Percentiles rank a stretch among this genome's conserved stretches.
Evolutionary conservation across 1,140 invertebrate genomes (phyloP).

Genomic region (Drosophila sp.): DNA sequence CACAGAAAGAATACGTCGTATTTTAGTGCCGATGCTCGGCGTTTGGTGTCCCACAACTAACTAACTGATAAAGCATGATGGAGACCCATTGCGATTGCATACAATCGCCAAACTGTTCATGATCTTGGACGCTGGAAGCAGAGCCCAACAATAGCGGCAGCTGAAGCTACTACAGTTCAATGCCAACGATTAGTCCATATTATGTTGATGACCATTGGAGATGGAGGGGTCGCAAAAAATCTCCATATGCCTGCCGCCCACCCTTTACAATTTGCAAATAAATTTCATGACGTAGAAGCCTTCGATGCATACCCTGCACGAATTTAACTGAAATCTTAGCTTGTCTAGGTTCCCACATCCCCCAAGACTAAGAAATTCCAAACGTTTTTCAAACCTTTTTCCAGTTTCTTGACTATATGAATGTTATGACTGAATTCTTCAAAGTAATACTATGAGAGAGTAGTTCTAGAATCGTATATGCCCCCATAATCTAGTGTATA

Average conservation of each 20-base stretch:
- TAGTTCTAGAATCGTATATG: background rate
- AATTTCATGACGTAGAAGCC: slow-evolving; percentile 39
- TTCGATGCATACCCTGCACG: slow-evolving; percentile 29
- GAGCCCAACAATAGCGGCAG: slow-evolving; percentile 16
- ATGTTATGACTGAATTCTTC: too few species aligned
- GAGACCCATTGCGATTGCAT: slow-evolving; percentile 43
- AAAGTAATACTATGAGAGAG: background rate
- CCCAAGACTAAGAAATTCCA: background rate
- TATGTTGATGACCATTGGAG: slow-evolving; percentile 14
- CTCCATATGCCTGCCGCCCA: slow-evolving; percentile 36
- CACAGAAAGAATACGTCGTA: slow-evolving; percentile 25
- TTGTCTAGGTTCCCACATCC: background rate
- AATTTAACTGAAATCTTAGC: too few species aligned
- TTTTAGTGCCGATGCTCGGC: slow-evolving; percentile 26
- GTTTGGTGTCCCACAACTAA: slow-evolving; percentile 43
- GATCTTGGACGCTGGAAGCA: slow-evolving; percentile 48
- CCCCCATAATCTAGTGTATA: background rate
- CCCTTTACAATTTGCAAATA: slow-evolving; percentile 38
- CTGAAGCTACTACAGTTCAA: slow-evolving; percentile 47
- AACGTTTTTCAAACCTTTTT: background rate
- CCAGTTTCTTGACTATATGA: too few species aligned
- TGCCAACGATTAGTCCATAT: slow-evolving; percentile 46
- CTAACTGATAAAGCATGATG: slow-evolving; percentile 65
- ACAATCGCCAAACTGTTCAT: slow-evolving; percentile 51
- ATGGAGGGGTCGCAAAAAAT: slow-evolving; percentile 44